Evolutionary conservation across 2,888 invertebrate genomes (phyloP).

Genomic region (Nomada fabriciana): DNA sequence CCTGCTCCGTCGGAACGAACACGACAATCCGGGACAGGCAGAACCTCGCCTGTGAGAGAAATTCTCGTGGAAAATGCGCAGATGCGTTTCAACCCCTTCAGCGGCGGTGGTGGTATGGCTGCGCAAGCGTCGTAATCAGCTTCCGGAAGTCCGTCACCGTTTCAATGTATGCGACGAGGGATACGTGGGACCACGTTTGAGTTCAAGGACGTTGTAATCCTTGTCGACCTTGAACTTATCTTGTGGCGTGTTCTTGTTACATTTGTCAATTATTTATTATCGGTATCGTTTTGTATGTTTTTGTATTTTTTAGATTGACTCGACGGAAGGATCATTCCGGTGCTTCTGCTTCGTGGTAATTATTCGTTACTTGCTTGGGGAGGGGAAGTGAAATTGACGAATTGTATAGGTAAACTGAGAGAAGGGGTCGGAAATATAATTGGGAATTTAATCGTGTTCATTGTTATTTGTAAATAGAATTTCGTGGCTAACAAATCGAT

Average conservation of each 20-base stretch:
- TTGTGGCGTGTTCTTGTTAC: background rate
- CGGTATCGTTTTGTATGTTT: background rate
- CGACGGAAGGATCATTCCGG: too few species aligned
- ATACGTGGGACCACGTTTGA: conserved; percentile 31
- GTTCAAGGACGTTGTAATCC: conserved; percentile 66
- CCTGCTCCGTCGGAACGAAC: conserved; percentile 64
- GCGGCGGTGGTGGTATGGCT: conserved; percentile 20
- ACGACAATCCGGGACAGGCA: conserved; percentile 73
- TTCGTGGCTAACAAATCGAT: too few species aligned
- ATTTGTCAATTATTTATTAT: background rate
- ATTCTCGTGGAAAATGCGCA: conserved; percentile 76
- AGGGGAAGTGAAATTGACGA: too few species aligned
- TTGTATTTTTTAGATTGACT: background rate
- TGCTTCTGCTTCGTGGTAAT: too few species aligned
- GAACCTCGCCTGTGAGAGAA: conserved; percentile 77
- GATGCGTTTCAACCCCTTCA: conserved; percentile 64
- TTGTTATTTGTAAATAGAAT: too few species aligned
- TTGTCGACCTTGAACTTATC: conserved; percentile 64
- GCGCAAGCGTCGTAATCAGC: conserved; percentile 49
- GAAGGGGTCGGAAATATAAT: too few species aligned
- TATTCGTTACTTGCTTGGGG: too few species aligned
- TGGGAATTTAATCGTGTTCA: too few species aligned
- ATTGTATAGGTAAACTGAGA: too few species aligned
- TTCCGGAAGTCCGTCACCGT: conserved; percentile 62
- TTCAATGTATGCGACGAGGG: conserved; percentile 49